Conservation (phyloP, 37 sponge, comb jelly and placozoan genomes). For the Eunapius fragilis region DNA sequence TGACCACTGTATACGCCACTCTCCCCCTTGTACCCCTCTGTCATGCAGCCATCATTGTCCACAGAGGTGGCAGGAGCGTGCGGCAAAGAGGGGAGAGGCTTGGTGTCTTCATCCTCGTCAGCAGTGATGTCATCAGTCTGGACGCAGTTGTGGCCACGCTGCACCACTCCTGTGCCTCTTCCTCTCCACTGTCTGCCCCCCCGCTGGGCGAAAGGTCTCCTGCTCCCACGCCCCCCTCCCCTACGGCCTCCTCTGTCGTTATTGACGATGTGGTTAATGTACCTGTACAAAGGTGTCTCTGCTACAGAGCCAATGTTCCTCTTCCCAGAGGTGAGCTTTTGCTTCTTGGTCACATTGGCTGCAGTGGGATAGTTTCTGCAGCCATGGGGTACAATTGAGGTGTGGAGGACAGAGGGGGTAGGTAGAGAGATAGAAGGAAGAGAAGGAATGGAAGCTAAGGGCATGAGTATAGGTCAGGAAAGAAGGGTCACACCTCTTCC, state of each 20-base stretch:
- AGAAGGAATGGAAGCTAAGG: not conserved
- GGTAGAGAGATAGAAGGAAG: not conserved
- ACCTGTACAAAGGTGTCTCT: constrained; percentile 63
- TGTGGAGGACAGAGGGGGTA: not conserved
- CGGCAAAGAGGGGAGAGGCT: not conserved
- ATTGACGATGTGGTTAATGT: not conserved
- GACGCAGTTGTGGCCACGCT: not conserved
- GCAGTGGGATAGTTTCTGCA: constrained; percentile 78
- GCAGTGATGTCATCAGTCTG: not conserved
- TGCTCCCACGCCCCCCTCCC: constrained; percentile 26
- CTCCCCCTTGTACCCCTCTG: not conserved
- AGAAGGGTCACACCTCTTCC: constrained; percentile 47
- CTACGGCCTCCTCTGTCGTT: constrained; percentile 25
- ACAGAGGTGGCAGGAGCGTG: not conserved
- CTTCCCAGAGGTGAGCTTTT: constrained; percentile 20
- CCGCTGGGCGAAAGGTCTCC: not conserved
- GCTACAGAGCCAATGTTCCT: constrained; percentile 60
- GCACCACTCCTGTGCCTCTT: not conserved
- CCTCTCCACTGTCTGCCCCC: constrained; percentile 8
- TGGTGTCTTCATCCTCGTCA: constrained; percentile 1
- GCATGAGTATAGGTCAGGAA: not conserved
- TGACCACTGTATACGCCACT: not conserved
- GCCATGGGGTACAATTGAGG: not conserved
- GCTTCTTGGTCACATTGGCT: constrained; percentile 46
- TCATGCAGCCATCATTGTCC: not conserved